phyloP scores from a whole-genome alignment of 2,888 invertebrate genomes.

The Tenodera sinensis region DNA sequence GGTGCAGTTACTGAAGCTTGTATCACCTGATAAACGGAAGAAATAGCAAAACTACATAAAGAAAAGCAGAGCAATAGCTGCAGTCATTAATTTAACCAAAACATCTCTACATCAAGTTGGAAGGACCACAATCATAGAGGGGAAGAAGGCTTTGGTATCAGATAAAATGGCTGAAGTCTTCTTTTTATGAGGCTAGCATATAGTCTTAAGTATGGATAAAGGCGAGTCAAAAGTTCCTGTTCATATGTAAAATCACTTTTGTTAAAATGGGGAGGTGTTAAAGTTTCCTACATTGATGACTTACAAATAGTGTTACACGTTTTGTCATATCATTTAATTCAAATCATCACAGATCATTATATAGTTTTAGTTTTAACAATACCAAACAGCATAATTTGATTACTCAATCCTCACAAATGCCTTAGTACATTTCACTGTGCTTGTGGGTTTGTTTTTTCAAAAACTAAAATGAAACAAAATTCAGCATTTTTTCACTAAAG shows the following conservation, averaged over 20 bases:
- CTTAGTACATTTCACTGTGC: no score
- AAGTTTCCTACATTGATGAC: neutral
- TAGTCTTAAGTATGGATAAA: neutral
- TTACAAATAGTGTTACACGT: no score
- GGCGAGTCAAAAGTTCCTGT: neutral
- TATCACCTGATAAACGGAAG: slow-evolving; percentile 42
- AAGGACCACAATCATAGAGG: neutral
- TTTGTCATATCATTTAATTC: no score
- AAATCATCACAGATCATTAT: no score
- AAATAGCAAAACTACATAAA: neutral
- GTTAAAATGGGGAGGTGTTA: neutral
- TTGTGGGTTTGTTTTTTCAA: no score
- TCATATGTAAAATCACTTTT: neutral
- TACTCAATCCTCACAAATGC: no score
- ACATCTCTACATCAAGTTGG: neutral
- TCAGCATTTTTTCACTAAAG: no score
- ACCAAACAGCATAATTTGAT: neutral
- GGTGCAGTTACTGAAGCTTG: slow-evolving; percentile 75
- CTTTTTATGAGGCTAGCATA: neutral
- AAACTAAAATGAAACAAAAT: no score
- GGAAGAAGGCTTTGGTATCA: neutral
- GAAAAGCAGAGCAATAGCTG: neutral
- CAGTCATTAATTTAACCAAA: neutral
- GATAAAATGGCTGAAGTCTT: neutral
- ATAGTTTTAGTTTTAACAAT: no score